Evolutionary conservation across 2,113 vertebrate genomes (phyloP).

Genomic region (Antechinus stuartii): DNA sequence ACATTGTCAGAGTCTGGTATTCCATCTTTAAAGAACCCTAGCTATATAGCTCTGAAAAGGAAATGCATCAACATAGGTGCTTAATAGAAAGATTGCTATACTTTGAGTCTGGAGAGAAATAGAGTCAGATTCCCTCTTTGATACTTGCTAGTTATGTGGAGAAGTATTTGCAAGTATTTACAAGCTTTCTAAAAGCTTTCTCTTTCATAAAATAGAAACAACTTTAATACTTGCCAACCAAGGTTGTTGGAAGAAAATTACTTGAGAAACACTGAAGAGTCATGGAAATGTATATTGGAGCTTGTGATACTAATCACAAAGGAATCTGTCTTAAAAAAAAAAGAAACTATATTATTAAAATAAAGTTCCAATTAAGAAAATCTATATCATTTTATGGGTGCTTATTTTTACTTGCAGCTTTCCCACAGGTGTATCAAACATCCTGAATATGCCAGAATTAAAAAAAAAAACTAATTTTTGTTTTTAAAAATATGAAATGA

Average conservation of each 20-base stretch:
- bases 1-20: not conserved
- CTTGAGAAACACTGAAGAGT: not conserved
- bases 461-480: not conserved
- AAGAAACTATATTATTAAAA: not conserved
- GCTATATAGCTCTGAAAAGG: not conserved
- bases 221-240: not conserved
- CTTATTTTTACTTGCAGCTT: conserved; percentile 10
- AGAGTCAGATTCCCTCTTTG: not conserved
- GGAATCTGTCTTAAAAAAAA: not conserved
- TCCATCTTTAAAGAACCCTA: not conserved
- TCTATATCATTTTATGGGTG: not conserved
- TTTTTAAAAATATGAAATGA: conserved; percentile 20
- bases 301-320: not conserved
- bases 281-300: not conserved
- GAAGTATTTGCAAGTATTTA: not conserved
- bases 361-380: conserved; percentile 30
- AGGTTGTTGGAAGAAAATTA: not conserved
- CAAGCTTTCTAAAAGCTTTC: not conserved
- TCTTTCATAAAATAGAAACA: not conserved
- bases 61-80: not conserved
- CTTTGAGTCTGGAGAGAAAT: not conserved
- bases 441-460: conserved; percentile 7
- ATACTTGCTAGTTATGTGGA: not conserved
- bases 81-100: not conserved
- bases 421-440: conserved; percentile 14